These are phyloP conservation scores for Morone saxatilis DNA, from an alignment of 2,113 vertebrate genomes.

Conservation along the genomic window DNA sequence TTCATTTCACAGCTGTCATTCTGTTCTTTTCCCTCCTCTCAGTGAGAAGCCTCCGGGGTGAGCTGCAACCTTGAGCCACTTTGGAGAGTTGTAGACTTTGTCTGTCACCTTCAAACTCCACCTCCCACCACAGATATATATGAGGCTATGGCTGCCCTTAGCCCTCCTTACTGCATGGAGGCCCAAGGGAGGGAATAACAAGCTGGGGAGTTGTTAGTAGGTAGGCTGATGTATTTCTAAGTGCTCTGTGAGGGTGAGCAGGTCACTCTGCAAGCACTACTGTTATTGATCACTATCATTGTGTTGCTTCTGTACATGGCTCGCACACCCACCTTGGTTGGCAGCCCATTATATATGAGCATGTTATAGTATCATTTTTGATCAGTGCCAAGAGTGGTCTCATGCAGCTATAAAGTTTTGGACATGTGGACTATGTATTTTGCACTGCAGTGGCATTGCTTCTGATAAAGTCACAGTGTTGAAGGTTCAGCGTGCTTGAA, in stretches of 20 bases:
- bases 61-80: constrained; percentile 78
- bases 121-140: constrained; percentile 55
- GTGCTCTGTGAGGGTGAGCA: constrained; percentile 35
- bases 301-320: constrained; percentile 19
- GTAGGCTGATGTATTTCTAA: constrained; percentile 61
- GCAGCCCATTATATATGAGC: constrained; percentile 8
- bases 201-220: constrained; percentile 59
- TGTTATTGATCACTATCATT: constrained; percentile 67
- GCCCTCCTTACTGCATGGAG: constrained; percentile 41
- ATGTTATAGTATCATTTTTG: background rate
- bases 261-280: constrained; percentile 40
- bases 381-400: background rate
- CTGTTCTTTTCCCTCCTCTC: constrained; percentile 60
- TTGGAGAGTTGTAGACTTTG: constrained; percentile 66
- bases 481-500: background rate
- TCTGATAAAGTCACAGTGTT: background rate
- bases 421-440: background rate
- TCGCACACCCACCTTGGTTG: constrained; percentile 16
- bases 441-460: background rate
- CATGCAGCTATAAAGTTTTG: background rate
- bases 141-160: constrained; percentile 52
- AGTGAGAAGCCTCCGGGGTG: constrained; percentile 49
- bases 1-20: constrained; percentile 70
- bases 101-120: constrained; percentile 75
- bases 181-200: constrained; percentile 58